These are phyloP conservation scores for Meloidogyne exigua DNA, from an alignment of 1,140 invertebrate species.

Conservation along the genomic window DNA sequence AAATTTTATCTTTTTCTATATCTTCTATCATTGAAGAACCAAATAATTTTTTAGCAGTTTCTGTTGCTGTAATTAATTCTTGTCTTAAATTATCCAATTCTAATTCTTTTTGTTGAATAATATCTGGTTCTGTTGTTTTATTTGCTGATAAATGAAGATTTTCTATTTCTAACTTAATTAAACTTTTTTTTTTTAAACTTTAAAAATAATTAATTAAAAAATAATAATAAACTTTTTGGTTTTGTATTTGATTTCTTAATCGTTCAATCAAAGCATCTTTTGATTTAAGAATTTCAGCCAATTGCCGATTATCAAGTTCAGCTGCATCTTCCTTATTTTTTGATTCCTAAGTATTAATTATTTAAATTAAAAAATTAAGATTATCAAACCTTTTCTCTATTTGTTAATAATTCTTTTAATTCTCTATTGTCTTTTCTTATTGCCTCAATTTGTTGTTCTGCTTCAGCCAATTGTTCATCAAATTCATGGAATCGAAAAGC, in stretches of 20 bases:
- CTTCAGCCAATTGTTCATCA: slow-evolving; percentile 37
- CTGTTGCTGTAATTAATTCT: slow-evolving; percentile 54
- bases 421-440: slow-evolving; percentile 39
- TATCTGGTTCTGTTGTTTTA: slow-evolving; percentile 21
- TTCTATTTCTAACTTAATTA: slow-evolving; percentile 41
- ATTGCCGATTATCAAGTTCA: slow-evolving; percentile 39
- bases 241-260: slow-evolving; percentile 32
- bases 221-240: slow-evolving; percentile 4
- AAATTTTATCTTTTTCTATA: background rate
- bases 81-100: slow-evolving; percentile 54
- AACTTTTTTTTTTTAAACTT: background rate
- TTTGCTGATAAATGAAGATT: slow-evolving; percentile 35
- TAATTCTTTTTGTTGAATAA: slow-evolving; percentile 47
- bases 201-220: background rate
- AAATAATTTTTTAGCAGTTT: slow-evolving; percentile 52
- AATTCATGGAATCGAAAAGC: slow-evolving; percentile 42
- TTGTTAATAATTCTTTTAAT: slow-evolving; percentile 25
- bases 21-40: slow-evolving; percentile 30
- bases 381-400: slow-evolving; percentile 28
- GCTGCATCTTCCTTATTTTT: slow-evolving; percentile 19
- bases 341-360: slow-evolving; percentile 11
- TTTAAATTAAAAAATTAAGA: background rate
- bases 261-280: slow-evolving; percentile 47
- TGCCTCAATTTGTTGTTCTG: slow-evolving; percentile 38
- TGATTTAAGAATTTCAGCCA: slow-evolving; percentile 29